Conservation (phyloP, 2,113 vertebrate genomes). For the Capra hircus region DNA sequence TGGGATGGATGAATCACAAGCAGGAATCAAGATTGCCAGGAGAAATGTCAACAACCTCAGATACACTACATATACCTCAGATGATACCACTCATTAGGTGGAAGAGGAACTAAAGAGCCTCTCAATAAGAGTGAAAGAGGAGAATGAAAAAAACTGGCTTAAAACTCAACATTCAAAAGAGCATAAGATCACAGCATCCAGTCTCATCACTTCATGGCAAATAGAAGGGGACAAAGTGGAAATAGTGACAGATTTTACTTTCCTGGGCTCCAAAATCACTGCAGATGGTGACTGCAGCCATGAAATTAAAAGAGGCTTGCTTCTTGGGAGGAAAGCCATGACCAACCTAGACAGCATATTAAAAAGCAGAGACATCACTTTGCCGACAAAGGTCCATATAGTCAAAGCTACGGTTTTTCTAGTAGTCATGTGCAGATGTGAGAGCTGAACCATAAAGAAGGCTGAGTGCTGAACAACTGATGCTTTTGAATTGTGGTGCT, state of each 20-base stretch:
- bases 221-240: background rate
- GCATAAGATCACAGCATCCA: background rate
- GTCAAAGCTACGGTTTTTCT: background rate
- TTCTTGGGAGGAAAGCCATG: background rate
- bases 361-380: background rate
- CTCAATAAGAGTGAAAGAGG: background rate
- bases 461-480: background rate
- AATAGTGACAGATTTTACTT: background rate
- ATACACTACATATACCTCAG: background rate
- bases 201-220: background rate
- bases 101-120: background rate
- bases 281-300: background rate
- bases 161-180: background rate
- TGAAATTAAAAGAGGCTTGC: background rate
- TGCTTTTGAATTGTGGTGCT: background rate
- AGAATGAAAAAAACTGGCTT: background rate
- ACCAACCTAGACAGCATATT: background rate
- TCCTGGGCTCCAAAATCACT: background rate
- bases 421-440: background rate
- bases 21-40: background rate
- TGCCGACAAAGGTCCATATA: background rate
- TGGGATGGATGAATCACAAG: background rate
- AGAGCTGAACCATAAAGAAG: background rate
- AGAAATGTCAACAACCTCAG: background rate
- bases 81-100: background rate